Evolutionary conservation across 2,888 invertebrate species (phyloP), one percentile per base, ranked within the genome.

Genomic region (Agonopterix alstromeriana): DNA sequence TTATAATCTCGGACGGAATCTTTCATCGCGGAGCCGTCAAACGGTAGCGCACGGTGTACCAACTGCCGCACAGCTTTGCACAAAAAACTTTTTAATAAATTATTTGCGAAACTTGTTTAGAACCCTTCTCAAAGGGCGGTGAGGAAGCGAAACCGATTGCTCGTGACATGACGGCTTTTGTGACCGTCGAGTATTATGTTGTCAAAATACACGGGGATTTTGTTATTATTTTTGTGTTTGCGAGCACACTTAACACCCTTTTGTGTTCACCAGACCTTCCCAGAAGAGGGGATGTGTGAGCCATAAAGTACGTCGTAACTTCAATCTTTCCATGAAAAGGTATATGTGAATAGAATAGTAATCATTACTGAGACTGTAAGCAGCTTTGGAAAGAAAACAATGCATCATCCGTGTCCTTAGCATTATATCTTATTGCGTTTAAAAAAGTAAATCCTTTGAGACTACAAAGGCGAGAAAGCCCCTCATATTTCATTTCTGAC

Each of bases 171-270:
- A 38, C 38, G 82, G 73, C 80, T 76, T 84, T 87, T 86, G 86
- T 87, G 80, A 79, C 81, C 77, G 73, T 76, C 73, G 75, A 83
- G 86, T 85, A 86, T 87, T 88, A 87, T 83, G 86, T 82, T 87
- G 87, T 88, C 88, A 88, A 88, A 88, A 88, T 87, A 88, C 84
- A 84, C 77, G 74, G 81, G 77, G 85, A 86, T 86, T 86, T 84
- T 80, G 85, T 86, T 87, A 87, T 87, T 88, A 87, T 87, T 87
- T 83, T 84, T 82, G 82, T 86, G 87, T 88, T 87, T 85, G 85
- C 81, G 71, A 80, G 83, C 79, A 77, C 84, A 85, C 87, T 87
- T 87, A 83, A 78, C 87, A 80, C 84, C 84, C 86, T 67, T 85
- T 85, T 87, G 84, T 83, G 65, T 41, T 17, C 61, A 56, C 61